These are phyloP conservation scores for Mactra quadrangularis DNA, from an alignment of 1,140 invertebrate genomes.

Conservation along the genomic window DNA sequence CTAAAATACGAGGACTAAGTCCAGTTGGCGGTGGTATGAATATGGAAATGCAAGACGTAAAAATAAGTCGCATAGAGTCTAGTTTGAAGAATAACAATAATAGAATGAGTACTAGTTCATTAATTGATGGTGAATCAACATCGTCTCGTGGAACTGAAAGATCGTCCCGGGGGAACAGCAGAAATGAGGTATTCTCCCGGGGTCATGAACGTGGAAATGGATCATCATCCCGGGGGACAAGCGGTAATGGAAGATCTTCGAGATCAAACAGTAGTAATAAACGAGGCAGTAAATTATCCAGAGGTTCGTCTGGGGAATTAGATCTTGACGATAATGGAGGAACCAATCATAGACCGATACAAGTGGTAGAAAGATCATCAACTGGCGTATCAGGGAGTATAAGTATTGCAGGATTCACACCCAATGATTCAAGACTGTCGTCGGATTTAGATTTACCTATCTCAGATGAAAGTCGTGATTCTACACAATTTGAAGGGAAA, in stretches of 20 bases:
- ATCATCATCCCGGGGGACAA: not conserved
- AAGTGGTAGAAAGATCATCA: not conserved
- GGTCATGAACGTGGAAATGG: not conserved
- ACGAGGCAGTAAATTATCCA: not conserved
- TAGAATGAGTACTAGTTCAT: slow-evolving; percentile 13
- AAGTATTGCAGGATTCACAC: not conserved
- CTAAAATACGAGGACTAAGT: not conserved
- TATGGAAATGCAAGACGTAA: slow-evolving; percentile 24
- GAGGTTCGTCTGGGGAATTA: not conserved
- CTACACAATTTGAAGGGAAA: not conserved
- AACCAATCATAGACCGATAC: not conserved
- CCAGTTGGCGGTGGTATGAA: not conserved
- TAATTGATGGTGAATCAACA: too few relatives aligned
- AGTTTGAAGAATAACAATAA: not conserved
- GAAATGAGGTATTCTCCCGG: not conserved
- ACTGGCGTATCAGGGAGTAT: not conserved
- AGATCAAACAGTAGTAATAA: not conserved
- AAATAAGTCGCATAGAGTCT: not conserved
- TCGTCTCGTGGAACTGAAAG: too few relatives aligned
- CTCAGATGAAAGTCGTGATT: not conserved
- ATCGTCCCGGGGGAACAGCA: not conserved
- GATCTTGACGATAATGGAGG: not conserved
- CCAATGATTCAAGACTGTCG: not conserved
- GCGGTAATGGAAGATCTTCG: not conserved
- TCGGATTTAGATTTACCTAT: slow-evolving; percentile 9